Base-by-base conservation (phyloP, 1,140 invertebrate species). In the Spodoptera litura region DNA sequence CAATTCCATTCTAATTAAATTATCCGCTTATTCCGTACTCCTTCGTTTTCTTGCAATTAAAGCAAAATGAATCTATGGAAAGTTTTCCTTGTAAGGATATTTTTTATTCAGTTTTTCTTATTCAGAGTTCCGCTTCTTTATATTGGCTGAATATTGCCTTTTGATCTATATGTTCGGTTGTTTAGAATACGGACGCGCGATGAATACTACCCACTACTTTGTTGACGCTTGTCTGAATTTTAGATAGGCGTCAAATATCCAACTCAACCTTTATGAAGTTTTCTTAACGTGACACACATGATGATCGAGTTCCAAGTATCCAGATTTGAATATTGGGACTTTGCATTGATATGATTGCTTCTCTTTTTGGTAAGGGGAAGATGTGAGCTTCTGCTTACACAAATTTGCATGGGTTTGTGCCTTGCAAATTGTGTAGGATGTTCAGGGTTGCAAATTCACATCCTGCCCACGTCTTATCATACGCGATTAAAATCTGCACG, bases 1-100 rank as follows among this genome's bases (percentile, higher is more conserved):
- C 73, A 64, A 83, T 81, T 75, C 62, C 49, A 31, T 75, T 49
- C 73, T 64, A 75, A 75, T 75, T 62, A 75, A 64, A 62, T 75
- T 75, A 75, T 62, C 44, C 73, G 49, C 58, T 75, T 53, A 64
- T 62, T 51, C 49, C 49, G 12, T 53, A 64, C 59, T 62, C n/a
- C 49, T 62, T 53, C 73, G 66, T 75, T 75, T 61, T 75, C 20
- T 74, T 74, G 38, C 56, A 74, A 59, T 61, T 74, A 74, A 59
- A 74, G 15, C 20, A 74, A 61, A 58, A 61, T 61, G 71, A 74
- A 74, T 59, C 71, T 61, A 61, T 61, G 55, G 71, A 61, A 61
- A 61, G 6, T 71, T 71, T 71, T 71, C 68, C 52, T 71, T 27
- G 66, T 70, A 52, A 52, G 66, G 20, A 53, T 52, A 31, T 9